Base-by-base conservation (phyloP, 2,888 invertebrate species). In the Patella ulyssiponensis region DNA sequence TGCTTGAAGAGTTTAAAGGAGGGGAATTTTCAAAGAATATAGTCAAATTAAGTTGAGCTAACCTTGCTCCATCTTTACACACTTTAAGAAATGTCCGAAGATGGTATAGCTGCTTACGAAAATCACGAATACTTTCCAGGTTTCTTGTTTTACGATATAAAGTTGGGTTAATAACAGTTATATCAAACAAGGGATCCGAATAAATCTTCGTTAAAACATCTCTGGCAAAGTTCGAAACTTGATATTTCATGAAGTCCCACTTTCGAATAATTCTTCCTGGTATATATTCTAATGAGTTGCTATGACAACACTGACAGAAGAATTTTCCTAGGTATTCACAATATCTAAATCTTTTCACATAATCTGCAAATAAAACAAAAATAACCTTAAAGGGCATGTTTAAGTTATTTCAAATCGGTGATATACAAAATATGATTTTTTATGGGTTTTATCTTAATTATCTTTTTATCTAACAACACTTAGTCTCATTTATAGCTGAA, bases 261-360 rank as follows among this genome's bases (percentile, higher is more conserved):
- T 91, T 90, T 79, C 90, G 88, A 27, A 93, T 86, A 72, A 93
- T 92, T 44, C 91, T 87, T 3, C 92, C 92, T 17, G 93, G 93
- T 87, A 96, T 95, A 81, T 94, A 92, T 5, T 95, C 94, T 78
- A 95, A 93, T 89, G 95, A 94, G 91, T 96, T 95, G 44, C 94
- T 94, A 91, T 97, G 96, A 90, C 97, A 97, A 71, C 95, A 95
- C 15, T 96, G 95, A 88, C 97, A 97, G 92, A 96, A 96, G 92
- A 95, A 96, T 88, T 96, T 94, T 14, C 96, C 96, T 80, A 96
- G 92, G 92, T 97, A 97, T 86, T 95, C 95, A 90, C 96, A 96
- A 88, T 95, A 96, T 20, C 96, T 94, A 91, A 95, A 96, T 85
- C 94, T 94, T 79, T 94, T 94, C 15, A 95, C 94, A 70, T 77